Conservation (phyloP, 2,888 invertebrate genomes). For the Nomada lathburiana region DNA sequence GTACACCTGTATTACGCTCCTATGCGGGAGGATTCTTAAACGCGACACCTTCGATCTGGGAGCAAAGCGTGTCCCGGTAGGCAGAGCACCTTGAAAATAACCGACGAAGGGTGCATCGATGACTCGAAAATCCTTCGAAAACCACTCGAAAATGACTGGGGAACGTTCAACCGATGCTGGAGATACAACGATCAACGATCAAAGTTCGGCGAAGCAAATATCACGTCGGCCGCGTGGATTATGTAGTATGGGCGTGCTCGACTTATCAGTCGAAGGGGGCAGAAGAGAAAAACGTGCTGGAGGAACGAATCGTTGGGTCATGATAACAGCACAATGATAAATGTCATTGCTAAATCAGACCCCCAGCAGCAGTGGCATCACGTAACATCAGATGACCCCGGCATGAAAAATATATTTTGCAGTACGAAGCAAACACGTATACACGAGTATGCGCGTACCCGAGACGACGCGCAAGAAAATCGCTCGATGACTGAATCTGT, state of each 20-base stretch:
- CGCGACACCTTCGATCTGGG: too few species aligned
- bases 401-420: conserved; percentile 72
- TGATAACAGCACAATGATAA: conserved; percentile 59
- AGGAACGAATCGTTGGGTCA: background rate
- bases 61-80: too few species aligned
- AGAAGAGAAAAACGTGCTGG: background rate
- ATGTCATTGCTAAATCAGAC: conserved; percentile 72
- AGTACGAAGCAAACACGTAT: background rate
- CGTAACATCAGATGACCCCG: conserved; percentile 64
- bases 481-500: too few species aligned
- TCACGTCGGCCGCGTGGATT: background rate
- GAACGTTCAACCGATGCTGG: background rate
- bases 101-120: too few species aligned
- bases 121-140: too few species aligned
- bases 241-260: background rate
- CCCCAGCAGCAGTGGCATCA: conserved; percentile 79
- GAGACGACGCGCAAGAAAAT: too few species aligned
- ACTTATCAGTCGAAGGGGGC: conserved; percentile 40
- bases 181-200: background rate
- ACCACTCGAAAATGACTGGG: background rate
- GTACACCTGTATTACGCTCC: too few species aligned
- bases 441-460: background rate
- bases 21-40: too few species aligned
- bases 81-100: too few species aligned
- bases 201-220: background rate